These are phyloP conservation scores for Chrosomus eos DNA, from an alignment of 2,797 vertebrate species.

Conservation along the genomic window DNA sequence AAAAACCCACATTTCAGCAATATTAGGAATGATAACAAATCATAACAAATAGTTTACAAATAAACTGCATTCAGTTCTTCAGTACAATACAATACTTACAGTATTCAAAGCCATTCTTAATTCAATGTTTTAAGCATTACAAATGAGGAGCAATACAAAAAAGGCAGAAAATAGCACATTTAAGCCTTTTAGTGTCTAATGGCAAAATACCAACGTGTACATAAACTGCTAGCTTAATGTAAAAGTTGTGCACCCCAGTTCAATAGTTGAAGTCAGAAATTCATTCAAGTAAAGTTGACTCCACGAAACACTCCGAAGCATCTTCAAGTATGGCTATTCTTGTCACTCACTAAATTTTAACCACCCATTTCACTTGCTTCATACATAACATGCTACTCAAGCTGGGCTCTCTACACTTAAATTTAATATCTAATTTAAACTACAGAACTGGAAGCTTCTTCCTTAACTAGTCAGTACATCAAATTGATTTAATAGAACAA, in stretches of 20 bases:
- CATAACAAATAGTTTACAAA: conserved; percentile 99
- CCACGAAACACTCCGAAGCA: conserved; percentile 83
- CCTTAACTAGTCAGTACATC: conserved; percentile 69
- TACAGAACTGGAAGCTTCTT: conserved; percentile 78
- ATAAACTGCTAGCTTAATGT: conserved; percentile 89
- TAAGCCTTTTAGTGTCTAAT: conserved; percentile 94
- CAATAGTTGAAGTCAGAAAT: conserved; percentile 87
- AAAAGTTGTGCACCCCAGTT: conserved; percentile 83
- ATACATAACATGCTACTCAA: conserved; percentile 81
- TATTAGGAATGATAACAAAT: conserved; percentile 96
- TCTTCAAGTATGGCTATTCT: conserved; percentile 98
- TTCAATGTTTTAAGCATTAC: conserved; percentile 83
- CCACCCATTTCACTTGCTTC: conserved; percentile 71
- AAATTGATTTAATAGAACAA: conserved; percentile 64
- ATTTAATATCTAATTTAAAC: conserved; percentile 72
- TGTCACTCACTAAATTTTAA: conserved; percentile 87
- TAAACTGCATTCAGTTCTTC: conserved; percentile 98
- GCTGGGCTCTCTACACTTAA: conserved; percentile 87
- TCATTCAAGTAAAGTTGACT: conserved; percentile 99
- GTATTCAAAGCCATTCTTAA: conserved; percentile 93
- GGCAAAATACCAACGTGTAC: conserved; percentile 84
- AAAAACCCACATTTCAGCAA: conserved; percentile 99
- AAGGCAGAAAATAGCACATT: conserved; percentile 84
- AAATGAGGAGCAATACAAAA: conserved; percentile 83
- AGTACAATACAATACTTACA: conserved; percentile 99